phyloP scores from a whole-genome alignment of 2,888 invertebrate genomes.

The Apotomis turbidana region DNA sequence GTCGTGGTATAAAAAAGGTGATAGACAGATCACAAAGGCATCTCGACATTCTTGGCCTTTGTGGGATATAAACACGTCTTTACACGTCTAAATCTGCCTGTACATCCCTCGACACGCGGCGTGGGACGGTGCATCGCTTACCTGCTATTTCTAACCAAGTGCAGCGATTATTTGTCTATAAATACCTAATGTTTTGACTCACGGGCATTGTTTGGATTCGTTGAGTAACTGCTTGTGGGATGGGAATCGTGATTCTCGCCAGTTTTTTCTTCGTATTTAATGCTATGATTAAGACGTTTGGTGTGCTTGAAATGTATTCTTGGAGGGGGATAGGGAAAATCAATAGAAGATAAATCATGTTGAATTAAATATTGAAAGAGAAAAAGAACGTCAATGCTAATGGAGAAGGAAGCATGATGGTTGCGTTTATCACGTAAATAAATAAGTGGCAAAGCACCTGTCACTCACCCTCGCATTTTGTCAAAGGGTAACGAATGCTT shows the following conservation, averaged over 20 bases:
- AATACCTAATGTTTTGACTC: constrained; percentile 39
- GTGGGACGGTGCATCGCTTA: constrained; percentile 25
- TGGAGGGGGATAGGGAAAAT: no score
- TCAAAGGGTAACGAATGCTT: no score
- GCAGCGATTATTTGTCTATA: constrained; percentile 38
- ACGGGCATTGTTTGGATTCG: constrained; percentile 34
- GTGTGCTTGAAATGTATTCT: no score
- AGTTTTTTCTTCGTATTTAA: not conserved
- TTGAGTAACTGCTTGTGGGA: constrained; percentile 14
- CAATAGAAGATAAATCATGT: no score
- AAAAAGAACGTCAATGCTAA: no score
- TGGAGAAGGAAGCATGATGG: no score
- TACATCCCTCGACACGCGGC: not conserved
- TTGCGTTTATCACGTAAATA: no score
- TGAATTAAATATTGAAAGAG: no score
- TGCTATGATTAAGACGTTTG: not conserved
- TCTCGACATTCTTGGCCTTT: not conserved
- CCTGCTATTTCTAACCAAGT: constrained; percentile 37
- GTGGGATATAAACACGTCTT: not conserved
- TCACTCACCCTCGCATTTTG: no score
- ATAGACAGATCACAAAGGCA: not conserved
- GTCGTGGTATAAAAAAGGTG: not conserved
- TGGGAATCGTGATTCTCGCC: not conserved
- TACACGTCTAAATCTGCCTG: not conserved
- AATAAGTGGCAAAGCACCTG: no score